Conservation (phyloP, 2,888 invertebrate species). For the Biston stratarius region DNA sequence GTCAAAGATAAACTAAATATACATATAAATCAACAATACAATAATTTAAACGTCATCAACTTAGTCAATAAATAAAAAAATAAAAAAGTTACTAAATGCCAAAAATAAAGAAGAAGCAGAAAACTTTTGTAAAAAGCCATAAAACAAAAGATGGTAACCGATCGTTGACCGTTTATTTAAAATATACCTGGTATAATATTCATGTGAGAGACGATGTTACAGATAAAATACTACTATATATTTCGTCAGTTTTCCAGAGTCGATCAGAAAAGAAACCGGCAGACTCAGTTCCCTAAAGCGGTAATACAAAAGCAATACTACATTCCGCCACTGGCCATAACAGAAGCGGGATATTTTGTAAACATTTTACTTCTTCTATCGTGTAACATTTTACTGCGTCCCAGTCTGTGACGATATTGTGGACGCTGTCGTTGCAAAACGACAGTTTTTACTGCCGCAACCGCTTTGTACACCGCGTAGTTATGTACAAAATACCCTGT, state of each 20-base stretch:
- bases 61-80: no score
- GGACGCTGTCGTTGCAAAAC: slow-evolving; percentile 78
- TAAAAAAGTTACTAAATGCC: no score
- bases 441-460: slow-evolving; percentile 79
- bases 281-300: slow-evolving; percentile 65
- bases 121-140: no score
- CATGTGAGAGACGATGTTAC: no score
- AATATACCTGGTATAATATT: no score
- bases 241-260: not conserved
- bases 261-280: slow-evolving; percentile 50
- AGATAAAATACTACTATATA: not conserved
- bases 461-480: slow-evolving; percentile 57
- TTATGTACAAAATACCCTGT: slow-evolving; percentile 37
- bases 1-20: no score
- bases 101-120: no score
- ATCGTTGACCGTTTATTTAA: no score
- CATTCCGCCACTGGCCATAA: slow-evolving; percentile 67
- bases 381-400: slow-evolving; percentile 79
- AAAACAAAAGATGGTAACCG: no score
- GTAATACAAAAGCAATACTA: slow-evolving; percentile 78
- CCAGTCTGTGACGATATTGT: slow-evolving; percentile 82
- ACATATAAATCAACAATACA: no score
- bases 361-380: slow-evolving; percentile 74
- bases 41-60: no score
- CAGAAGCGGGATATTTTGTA: slow-evolving; percentile 81